Evolutionary conservation across 2,113 vertebrate species (phyloP).

Genomic region (Mormyrus lacerda): DNA sequence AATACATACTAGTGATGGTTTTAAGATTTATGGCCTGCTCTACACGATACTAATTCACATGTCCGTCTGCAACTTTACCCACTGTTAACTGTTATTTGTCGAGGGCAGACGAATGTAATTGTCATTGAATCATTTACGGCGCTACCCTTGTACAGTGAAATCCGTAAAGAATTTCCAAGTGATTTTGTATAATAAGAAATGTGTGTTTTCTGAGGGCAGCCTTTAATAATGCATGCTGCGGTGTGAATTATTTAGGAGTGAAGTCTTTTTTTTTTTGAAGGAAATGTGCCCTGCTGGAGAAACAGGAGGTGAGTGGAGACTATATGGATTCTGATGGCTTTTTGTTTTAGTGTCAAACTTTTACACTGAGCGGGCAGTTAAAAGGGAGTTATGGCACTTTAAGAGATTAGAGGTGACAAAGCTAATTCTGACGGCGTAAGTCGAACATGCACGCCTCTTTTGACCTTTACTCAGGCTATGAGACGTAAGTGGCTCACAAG

Average conservation of each 20-base stretch:
- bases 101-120: background rate
- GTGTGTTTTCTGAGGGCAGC: conserved; percentile 2
- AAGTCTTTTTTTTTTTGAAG: conserved; percentile 1
- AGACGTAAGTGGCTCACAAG: conserved; percentile 76
- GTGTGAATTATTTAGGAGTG: conserved; percentile 23
- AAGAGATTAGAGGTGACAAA: conserved; percentile 51
- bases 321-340: background rate
- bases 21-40: background rate
- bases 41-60: background rate
- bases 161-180: background rate
- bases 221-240: conserved; percentile 20
- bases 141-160: background rate
- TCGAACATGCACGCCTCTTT: conserved; percentile 64
- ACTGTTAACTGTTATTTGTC: background rate
- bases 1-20: background rate
- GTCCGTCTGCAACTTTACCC: background rate
- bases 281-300: background rate
- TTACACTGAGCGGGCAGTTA: conserved; percentile 24
- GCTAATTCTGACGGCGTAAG: conserved; percentile 54
- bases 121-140: conserved; percentile 8
- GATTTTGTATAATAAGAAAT: conserved; percentile 18
- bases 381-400: conserved; percentile 21
- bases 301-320: background rate
- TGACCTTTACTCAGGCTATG: conserved; percentile 84
- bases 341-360: conserved; percentile 21